These are phyloP conservation scores for Monochamus saltuarius DNA, from an alignment of 1,140 invertebrate genomes.

Conservation along the genomic window DNA sequence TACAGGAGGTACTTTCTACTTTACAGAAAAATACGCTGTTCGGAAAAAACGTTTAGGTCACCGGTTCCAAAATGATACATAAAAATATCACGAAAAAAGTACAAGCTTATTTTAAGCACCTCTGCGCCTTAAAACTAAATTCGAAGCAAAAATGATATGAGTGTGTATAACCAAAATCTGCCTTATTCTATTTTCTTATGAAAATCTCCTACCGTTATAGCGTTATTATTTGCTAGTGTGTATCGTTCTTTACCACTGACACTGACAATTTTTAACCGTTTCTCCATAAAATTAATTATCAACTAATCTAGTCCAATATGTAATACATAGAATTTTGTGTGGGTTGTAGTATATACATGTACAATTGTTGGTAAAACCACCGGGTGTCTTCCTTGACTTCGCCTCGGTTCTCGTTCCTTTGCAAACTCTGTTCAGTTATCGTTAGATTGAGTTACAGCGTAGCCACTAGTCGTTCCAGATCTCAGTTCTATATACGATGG, in stretches of 20 bases:
- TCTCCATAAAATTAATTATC: conserved; percentile 52
- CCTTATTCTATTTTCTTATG: conserved; percentile 67
- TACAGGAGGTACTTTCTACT: conserved; percentile 39
- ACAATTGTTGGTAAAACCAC: conserved; percentile 54
- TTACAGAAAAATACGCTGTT: conserved; percentile 48
- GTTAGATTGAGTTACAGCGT: conserved; percentile 45
- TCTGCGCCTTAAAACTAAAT: conserved; percentile 68
- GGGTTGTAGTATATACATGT: conserved; percentile 57
- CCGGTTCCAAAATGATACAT: conserved; percentile 52
- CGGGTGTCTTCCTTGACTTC: conserved; percentile 49
- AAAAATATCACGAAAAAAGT: conserved; percentile 67
- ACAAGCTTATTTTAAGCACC: conserved; percentile 73
- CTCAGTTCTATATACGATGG: conserved; percentile 16
- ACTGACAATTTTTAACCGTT: conserved; percentile 52
- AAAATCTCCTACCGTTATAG: conserved; percentile 55
- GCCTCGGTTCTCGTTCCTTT: conserved; percentile 38
- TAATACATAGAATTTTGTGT: conserved; percentile 56
- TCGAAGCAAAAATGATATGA: conserved; percentile 56
- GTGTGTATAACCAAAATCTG: conserved; percentile 68
- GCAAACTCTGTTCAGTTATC: conserved; percentile 45
- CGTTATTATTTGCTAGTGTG: conserved; percentile 53
- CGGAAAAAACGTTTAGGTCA: conserved; percentile 52
- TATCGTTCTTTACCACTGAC: conserved; percentile 52
- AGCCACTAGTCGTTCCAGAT: conserved; percentile 38
- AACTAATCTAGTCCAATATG: conserved; percentile 55